Conservation (phyloP, 2,888 invertebrate species). For the Sabatieria punctata region DNA sequence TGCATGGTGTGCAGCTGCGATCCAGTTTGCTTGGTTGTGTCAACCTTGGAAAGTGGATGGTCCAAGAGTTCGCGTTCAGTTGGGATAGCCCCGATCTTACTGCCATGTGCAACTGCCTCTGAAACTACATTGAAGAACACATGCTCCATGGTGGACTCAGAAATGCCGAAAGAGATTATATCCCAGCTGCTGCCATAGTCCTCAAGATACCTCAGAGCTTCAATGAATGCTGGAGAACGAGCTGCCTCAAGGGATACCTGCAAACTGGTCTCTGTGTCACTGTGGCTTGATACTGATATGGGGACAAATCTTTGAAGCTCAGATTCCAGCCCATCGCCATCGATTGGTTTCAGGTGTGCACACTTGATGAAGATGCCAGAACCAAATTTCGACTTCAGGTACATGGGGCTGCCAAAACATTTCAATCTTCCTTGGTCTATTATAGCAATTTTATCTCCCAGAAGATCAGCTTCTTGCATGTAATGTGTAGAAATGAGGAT, state of each 20-base stretch:
- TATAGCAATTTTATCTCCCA: conserved; percentile 68
- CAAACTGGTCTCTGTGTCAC: not conserved
- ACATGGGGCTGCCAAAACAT: conserved; percentile 66
- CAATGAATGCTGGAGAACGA: not conserved
- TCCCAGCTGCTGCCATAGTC: not conserved
- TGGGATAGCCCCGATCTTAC: no score
- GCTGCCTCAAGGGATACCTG: not conserved
- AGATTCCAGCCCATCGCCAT: not conserved
- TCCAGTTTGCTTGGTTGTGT: no score
- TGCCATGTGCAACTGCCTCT: no score
- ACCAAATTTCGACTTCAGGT: conserved; percentile 44
- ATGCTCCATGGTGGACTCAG: conserved; percentile 1
- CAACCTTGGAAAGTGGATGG: no score
- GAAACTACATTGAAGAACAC: not conserved
- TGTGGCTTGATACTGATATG: not conserved
- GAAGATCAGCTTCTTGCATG: conserved; percentile 73
- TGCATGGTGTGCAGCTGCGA: no score
- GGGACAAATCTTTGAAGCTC: not conserved
- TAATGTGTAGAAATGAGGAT: conserved; percentile 63
- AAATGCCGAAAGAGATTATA: not conserved
- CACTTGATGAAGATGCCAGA: not conserved
- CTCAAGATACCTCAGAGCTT: not conserved
- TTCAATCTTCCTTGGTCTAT: conserved; percentile 63
- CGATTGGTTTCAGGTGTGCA: not conserved
- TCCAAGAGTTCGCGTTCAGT: no score